Base-by-base conservation (phyloP, 2,888 invertebrate species). In the Conus canariensis region DNA sequence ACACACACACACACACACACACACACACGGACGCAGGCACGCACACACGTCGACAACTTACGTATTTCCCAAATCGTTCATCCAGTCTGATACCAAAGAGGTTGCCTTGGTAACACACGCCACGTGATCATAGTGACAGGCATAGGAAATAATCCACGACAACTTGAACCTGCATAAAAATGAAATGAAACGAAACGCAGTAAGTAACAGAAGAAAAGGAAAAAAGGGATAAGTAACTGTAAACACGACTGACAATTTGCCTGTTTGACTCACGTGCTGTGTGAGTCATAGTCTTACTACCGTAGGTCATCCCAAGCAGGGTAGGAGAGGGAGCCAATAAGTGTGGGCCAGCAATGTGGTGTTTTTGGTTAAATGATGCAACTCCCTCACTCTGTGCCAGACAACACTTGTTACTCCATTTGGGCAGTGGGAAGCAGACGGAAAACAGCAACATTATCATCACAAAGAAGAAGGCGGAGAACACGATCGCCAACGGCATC, bases 1-100 rank as follows among this genome's bases (percentile, higher is more conserved):
- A 64, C 12, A 64, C 12, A 64, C 12, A 64, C 12, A 64, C 12
- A 64, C 12, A 64, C 12, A 64, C 60, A 16, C 60, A 64, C 60
- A 64, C 60, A 64, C 60, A 64, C 60, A 64, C 64, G 6, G 1
- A 64, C 64, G 6, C 64, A 64, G 6, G 6, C 64, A 64, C 82
- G 10, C 82, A 82, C 30, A 82, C 25, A 82, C 82, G 7, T n/a
- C 9, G 8, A 56, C 22, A 70, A 58, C 70, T 89, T 25, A 89
- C 89, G 7, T n/a, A 30, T 89, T 89, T 0, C 85, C 85, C n/a
- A 85, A 25, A 9, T 60, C 85, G 16, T 67, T 89, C 74, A 58
- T 89, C 89, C 89, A 89, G 60, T 89, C 85, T 0, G 85, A 85
- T 8, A 89, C 89, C n/a, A 70, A n/a, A 8, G n/a, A 14, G 1